Percentiles rank a stretch among this genome's conserved stretches.
Conservation (phyloP, 1,140 invertebrate genomes). For the Cryptotermes secundus region DNA sequence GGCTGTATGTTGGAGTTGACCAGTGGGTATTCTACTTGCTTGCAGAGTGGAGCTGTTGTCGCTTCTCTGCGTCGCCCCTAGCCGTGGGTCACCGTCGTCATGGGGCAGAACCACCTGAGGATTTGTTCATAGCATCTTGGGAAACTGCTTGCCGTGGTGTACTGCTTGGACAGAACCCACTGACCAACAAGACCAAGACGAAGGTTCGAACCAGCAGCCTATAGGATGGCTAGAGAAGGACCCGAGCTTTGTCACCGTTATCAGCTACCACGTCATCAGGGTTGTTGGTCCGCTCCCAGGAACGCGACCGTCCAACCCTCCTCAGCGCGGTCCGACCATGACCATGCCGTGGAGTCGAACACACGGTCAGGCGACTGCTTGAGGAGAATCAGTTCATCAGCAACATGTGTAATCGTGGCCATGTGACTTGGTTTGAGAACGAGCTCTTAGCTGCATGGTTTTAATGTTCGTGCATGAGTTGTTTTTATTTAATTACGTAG, state of each 20-base stretch:
- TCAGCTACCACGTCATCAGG: not conserved
- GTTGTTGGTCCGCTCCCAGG: not conserved
- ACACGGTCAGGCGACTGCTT: not conserved
- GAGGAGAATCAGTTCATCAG: not conserved
- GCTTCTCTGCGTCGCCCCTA: no score
- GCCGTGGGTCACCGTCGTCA: not conserved
- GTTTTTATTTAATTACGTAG: not conserved
- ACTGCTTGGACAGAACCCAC: no score
- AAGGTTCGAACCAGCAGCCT: no score
- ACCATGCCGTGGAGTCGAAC: not conserved
- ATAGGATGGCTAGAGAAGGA: not conserved
- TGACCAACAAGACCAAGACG: no score
- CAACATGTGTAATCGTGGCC: not conserved
- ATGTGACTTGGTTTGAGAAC: not conserved
- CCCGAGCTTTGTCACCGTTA: not conserved
- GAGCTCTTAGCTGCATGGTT: not conserved
- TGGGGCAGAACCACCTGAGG: not conserved
- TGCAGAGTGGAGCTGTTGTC: not conserved
- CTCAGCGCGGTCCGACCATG: not conserved
- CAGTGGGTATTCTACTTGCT: constrained; percentile 24
- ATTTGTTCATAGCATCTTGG: not conserved
- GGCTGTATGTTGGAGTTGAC: constrained; percentile 4
- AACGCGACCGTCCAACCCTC: not conserved
- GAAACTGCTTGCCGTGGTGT: not conserved
- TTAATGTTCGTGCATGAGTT: not conserved